phyloP scores from a whole-genome alignment of 2,797 vertebrate species.

The Spinus pinus region DNA sequence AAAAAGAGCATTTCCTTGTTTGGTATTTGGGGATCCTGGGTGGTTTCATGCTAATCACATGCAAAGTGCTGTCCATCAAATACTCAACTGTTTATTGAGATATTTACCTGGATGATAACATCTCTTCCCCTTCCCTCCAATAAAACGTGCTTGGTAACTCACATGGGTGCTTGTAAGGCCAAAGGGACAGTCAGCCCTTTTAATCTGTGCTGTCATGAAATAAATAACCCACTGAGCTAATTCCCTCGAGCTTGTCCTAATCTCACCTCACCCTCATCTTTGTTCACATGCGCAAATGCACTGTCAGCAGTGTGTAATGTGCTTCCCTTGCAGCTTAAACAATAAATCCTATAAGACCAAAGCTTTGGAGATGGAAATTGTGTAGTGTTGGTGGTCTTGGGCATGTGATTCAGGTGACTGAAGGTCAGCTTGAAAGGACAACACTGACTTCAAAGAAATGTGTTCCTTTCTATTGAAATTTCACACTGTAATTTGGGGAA shows the following conservation, averaged over 20 bases:
- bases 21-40: not conserved
- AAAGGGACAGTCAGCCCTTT: constrained; percentile 16
- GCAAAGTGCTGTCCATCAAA: not conserved
- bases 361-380: constrained; percentile 11
- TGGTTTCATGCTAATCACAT: not conserved
- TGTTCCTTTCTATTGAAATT: not conserved
- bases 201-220: constrained; percentile 51
- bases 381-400: not conserved
- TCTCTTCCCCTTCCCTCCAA: not conserved
- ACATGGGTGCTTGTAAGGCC: not conserved
- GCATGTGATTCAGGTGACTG: not conserved
- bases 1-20: not conserved
- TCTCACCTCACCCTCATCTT: constrained; percentile 44
- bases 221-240: constrained; percentile 68
- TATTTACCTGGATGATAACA: not conserved
- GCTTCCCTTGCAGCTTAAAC: not conserved
- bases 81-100: not conserved
- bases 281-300: not conserved
- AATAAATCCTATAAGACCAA: constrained; percentile 31
- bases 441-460: not conserved
- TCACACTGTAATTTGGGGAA: not conserved
- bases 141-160: constrained; percentile 21
- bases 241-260: constrained; percentile 52
- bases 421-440: not conserved
- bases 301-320: not conserved